A percentile compares a stretch with the other conserved stretches of the same genome.
phyloP scores from a whole-genome alignment of 2,888 invertebrate species.

The Nasonovia ribisnigri region DNA sequence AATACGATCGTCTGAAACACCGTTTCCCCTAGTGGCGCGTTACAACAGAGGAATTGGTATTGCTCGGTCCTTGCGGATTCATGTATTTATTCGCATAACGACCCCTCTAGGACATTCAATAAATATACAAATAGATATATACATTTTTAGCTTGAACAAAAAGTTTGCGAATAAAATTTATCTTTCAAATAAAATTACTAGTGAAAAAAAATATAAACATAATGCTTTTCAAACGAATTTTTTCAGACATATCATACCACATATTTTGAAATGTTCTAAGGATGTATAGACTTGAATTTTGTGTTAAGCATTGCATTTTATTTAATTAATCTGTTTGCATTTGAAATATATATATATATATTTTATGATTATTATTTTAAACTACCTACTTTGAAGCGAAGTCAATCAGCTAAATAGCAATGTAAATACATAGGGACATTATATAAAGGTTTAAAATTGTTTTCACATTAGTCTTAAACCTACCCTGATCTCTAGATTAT shows the following conservation, averaged over 20 bases:
- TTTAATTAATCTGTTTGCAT: background rate
- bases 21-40: constrained; percentile 15
- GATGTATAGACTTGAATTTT: background rate
- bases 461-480: background rate
- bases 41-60: background rate
- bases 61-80: constrained; percentile 25
- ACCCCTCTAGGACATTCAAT: constrained; percentile 44
- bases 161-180: constrained; percentile 38
- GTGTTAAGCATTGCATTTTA: too few relatives aligned
- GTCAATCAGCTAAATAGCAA: background rate
- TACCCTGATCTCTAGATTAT: background rate
- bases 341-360: background rate
- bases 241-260: background rate
- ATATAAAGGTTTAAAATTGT: background rate
- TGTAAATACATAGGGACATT: background rate
- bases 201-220: background rate
- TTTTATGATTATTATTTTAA: background rate
- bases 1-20: constrained; percentile 31
- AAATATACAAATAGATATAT: constrained; percentile 29
- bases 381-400: background rate
- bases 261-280: background rate
- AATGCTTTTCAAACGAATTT: background rate
- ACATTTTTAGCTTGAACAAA: background rate
- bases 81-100: constrained; percentile 39
- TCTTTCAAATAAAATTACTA: background rate